These are phyloP conservation scores for Styela plicata DNA, from an alignment of 23 tunicate genomes.

Conservation along the genomic window DNA sequence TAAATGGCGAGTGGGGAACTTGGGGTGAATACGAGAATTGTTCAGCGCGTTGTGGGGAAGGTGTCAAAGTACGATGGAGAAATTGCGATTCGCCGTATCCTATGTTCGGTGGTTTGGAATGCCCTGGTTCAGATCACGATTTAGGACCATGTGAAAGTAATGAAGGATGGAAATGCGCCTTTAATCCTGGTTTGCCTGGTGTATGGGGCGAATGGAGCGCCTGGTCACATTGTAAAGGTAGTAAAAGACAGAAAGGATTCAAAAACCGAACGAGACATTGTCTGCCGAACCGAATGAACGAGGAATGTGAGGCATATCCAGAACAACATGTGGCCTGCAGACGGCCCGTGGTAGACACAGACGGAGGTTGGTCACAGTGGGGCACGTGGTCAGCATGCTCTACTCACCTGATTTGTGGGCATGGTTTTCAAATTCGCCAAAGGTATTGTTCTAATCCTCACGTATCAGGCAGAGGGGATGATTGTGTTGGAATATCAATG, in stretches of 20 bases:
- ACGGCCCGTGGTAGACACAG: background rate
- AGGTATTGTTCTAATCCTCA: constrained; percentile 14
- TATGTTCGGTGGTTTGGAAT: background rate
- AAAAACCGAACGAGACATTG: constrained; percentile 6
- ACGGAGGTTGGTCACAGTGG: constrained; percentile 16
- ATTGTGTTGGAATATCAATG: constrained; percentile 12
- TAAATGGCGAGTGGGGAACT: background rate
- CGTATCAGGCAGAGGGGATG: background rate
- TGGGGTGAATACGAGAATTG: background rate
- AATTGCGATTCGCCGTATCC: constrained; percentile 9
- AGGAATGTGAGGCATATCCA: background rate
- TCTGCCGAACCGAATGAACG: background rate
- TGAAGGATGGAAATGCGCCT: constrained; percentile 16
- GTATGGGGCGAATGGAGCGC: constrained; percentile 1
- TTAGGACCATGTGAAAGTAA: background rate
- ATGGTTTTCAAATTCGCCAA: constrained; percentile 13
- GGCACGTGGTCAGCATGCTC: constrained; percentile 1
- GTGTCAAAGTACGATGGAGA: background rate
- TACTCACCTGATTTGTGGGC: background rate
- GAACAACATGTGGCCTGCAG: background rate
- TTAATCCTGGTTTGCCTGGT: background rate
- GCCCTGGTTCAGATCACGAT: background rate
- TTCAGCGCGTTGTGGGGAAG: constrained; percentile 20
- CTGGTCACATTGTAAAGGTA: constrained; percentile 5
- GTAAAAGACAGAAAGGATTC: background rate